phyloP scores from a whole-genome alignment of 2,888 invertebrate species.

The Gasteruption jaculator region DNA sequence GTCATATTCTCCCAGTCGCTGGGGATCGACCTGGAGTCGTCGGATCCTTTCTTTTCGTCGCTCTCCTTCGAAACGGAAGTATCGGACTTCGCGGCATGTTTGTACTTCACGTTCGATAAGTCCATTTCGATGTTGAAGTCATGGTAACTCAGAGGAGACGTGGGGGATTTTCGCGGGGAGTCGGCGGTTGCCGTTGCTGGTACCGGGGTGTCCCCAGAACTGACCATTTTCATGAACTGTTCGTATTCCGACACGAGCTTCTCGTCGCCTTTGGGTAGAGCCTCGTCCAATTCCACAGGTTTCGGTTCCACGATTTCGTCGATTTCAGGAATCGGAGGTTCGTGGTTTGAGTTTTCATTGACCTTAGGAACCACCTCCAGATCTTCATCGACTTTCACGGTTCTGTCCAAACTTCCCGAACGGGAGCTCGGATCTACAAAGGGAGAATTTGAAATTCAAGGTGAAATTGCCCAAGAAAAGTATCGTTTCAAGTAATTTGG shows the following conservation, averaged over 20 bases:
- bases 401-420: too few species aligned
- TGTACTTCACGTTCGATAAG: conserved; percentile 17
- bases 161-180: conserved; percentile 11
- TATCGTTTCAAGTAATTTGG: too few species aligned
- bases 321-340: too few species aligned
- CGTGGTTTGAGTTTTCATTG: too few species aligned
- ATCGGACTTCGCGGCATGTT: conserved; percentile 8
- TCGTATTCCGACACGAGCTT: conserved; percentile 56
- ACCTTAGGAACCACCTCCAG: too few species aligned
- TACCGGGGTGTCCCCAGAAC: conserved; percentile 36
- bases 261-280: conserved; percentile 33
- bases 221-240: conserved; percentile 59
- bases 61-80: conserved; percentile 1
- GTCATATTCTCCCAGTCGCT: conserved; percentile 43
- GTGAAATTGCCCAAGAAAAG: too few species aligned
- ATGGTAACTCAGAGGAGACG: conserved; percentile 28
- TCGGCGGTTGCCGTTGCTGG: neutral
- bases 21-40: conserved; percentile 35
- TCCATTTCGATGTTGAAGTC: conserved; percentile 33
- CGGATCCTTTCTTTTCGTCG: conserved; percentile 21
- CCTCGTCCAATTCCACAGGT: too few species aligned
- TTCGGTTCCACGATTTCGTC: too few species aligned
- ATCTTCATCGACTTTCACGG: too few species aligned
- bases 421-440: too few species aligned
- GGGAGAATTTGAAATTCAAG: too few species aligned